Conservation (phyloP, 1,140 invertebrate species). For the Eurosta solidaginis region DNA sequence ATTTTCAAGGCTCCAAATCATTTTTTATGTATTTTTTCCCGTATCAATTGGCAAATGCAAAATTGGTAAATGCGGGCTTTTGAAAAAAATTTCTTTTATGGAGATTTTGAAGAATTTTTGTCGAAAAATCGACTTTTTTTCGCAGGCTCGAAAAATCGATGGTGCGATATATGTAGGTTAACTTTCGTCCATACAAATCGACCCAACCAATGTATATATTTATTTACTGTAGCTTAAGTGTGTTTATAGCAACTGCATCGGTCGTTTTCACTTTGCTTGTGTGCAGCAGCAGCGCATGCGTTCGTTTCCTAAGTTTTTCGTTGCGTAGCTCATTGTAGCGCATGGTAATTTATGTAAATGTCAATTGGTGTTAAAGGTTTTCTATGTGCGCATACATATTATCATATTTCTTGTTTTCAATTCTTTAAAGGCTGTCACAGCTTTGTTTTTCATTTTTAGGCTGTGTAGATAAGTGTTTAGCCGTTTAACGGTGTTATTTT, state of each 20-base stretch:
- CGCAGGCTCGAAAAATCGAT: too few species aligned
- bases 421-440: neutral
- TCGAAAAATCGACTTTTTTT: too few species aligned
- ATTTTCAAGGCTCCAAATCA: too few species aligned
- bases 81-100: too few species aligned
- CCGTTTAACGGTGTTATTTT: neutral
- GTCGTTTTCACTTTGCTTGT: neutral
- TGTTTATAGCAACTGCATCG: neutral
- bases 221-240: neutral
- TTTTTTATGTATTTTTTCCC: too few species aligned
- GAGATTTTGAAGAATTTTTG: too few species aligned
- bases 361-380: conserved; percentile 21
- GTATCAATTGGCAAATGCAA: too few species aligned
- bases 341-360: conserved; percentile 26
- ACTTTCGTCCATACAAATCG: neutral
- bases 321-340: neutral
- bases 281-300: neutral
- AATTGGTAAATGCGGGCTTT: too few species aligned
- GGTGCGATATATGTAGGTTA: too few species aligned
- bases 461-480: neutral
- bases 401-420: neutral
- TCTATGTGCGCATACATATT: neutral
- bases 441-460: too few species aligned
- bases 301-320: too few species aligned
- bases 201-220: too few species aligned